phyloP scores from a whole-genome alignment of 2,113 vertebrate genomes.

The Onychostruthus taczanowskii region DNA sequence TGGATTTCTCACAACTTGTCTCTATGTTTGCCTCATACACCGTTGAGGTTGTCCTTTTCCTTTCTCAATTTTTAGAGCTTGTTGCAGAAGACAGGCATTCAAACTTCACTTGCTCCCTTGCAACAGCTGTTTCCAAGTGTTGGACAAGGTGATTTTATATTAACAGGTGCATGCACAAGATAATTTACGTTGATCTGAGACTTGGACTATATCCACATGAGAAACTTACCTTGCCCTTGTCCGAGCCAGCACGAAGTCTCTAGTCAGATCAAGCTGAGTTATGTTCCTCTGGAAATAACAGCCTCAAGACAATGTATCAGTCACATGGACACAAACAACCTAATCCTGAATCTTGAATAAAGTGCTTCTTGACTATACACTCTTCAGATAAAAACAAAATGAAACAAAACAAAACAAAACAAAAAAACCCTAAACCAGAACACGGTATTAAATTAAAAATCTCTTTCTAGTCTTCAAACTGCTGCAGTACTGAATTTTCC shows the following conservation, averaged over 20 bases:
- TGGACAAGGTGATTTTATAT: not conserved
- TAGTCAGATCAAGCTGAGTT: not conserved
- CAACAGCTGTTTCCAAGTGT: not conserved
- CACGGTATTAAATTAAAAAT: not conserved
- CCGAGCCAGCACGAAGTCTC: not conserved
- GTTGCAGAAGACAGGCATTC: not conserved
- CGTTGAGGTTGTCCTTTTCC: slow-evolving; percentile 1
- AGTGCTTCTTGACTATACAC: not conserved
- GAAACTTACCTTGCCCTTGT: not conserved
- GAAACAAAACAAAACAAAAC: not conserved
- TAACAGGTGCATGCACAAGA: not conserved
- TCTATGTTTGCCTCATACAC: slow-evolving; percentile 34
- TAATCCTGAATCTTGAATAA: not conserved
- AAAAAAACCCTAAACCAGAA: not conserved
- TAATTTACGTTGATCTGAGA: not conserved
- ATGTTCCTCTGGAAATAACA: not conserved
- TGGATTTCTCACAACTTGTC: slow-evolving; percentile 56
- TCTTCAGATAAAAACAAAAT: not conserved
- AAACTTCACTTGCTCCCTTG: not conserved
- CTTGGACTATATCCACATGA: not conserved
- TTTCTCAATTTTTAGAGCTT: not conserved
- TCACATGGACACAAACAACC: not conserved
- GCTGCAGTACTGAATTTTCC: not conserved
- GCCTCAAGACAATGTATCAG: not conserved
- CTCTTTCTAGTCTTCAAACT: not conserved